Percentiles rank a stretch among this genome's conserved stretches.
These are phyloP conservation scores for Gryllus bimaculatus DNA, from an alignment of 1,140 invertebrate genomes.

Conservation along the genomic window DNA sequence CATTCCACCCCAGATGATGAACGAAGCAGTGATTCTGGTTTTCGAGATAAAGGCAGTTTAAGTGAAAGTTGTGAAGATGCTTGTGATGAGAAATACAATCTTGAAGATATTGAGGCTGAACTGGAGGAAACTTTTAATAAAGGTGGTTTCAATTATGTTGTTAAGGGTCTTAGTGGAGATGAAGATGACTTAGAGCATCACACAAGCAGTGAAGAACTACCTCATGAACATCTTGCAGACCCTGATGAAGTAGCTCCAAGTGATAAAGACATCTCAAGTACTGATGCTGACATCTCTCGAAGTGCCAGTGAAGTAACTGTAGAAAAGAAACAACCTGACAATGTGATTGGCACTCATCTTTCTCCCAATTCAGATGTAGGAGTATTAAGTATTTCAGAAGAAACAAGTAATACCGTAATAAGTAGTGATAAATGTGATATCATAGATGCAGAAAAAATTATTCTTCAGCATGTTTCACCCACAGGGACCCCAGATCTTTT, in stretches of 20 bases:
- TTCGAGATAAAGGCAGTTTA: conserved; percentile 39
- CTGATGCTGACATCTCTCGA: neutral
- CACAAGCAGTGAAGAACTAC: neutral
- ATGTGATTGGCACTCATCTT: neutral
- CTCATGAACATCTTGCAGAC: neutral
- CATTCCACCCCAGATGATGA: conserved; percentile 42
- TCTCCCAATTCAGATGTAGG: neutral
- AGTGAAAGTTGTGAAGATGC: conserved; percentile 34
- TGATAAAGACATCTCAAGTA: neutral
- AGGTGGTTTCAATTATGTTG: conserved; percentile 16
- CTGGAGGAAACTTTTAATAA: conserved; percentile 26
- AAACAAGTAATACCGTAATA: neutral
- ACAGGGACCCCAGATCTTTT: neutral
- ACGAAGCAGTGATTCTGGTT: conserved; percentile 43
- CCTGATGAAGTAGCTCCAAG: neutral
- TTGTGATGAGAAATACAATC: conserved; percentile 40
- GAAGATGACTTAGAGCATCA: conserved; percentile 14
- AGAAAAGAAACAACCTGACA: neutral
- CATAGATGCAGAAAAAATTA: no score
- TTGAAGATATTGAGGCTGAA: conserved; percentile 32
- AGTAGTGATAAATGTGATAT: neutral
- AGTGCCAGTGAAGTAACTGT: neutral
- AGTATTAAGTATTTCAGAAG: neutral
- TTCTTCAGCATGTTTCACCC: neutral
- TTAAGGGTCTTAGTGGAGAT: neutral